Evolutionary conservation across 2,797 vertebrate species (phyloP), one percentile per base, ranked within the genome.

Genomic region (Anguilla megastoma): DNA sequence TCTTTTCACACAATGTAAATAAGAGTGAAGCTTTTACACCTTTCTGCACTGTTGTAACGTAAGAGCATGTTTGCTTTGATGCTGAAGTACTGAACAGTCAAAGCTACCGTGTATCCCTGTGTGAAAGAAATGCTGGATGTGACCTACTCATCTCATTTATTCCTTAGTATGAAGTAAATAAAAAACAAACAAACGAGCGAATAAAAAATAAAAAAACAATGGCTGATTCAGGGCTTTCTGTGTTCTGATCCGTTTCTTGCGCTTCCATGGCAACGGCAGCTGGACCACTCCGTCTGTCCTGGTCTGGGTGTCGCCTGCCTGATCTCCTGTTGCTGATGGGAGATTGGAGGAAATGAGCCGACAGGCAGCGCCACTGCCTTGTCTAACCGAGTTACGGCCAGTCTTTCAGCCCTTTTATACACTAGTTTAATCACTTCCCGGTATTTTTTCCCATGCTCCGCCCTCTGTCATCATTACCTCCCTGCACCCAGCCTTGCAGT

Each of bases 381-480:
- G 93, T 94, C 94, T 96, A 95, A 95, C 93, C 91, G 91, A 91
- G 94, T 96, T 95, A 96, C 90, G 85, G 93, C 93, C 91, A 91
- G 93, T 92, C 92, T 93, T 93, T 95, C 92, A 93, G 95, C 93
- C 90, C 91, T 90, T 95, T 94, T 93, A 92, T 92, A 90, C 92
- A 90, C 90, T 91, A 91, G 88, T 92, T 93, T 90, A 93, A 95
- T 93, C 93, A 92, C 94, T 93, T 94, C 5, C 92, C 90, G 91
- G 93, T 94, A 93, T 94, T 94, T 93, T 88, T 92, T 76, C 50
- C 90, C 69, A 14, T 90, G 92, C 88, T 58, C 63, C 85, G 90
- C 88, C 88, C 88, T 94, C 90, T 85, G 69, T 95, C 94, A 94
- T 93, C 90, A 94, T 94, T 94, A 94, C 24, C 2, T 89, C 45